Base-by-base conservation (phyloP, 2,888 invertebrate species). In the Linnaemya tessellans region DNA sequence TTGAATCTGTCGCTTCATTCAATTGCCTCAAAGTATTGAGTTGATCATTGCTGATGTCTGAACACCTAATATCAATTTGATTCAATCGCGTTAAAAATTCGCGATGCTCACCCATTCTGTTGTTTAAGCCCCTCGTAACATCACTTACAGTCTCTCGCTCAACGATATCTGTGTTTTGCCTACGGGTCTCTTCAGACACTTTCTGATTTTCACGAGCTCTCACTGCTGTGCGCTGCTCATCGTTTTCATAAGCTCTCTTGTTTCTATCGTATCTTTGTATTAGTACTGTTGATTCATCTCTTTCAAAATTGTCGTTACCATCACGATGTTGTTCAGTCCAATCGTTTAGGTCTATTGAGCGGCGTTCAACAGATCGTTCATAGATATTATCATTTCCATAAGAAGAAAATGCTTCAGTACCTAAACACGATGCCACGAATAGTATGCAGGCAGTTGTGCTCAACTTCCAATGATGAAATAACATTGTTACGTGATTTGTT, bases 391-490 rank as follows among this genome's bases (percentile, higher is more conserved):
- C 84, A 8, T 77, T 84, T 65, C 86, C 78, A 51, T 84, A 87
- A 54, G n/a, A 49, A 20, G 67, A 77, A 18, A 60, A 71, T 20
- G 87, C 67, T 35, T 84, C 84, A 13, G 86, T 81, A 30, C 87
- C 88, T 13, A 88, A 41, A 77, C 84, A 88, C n/a, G 87, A 73
- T 15, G 87, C 83, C 64, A 89, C 43, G 8, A 89, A 71, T 54
- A 89, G 70, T 58, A 88, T 46, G 65, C 85, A 83, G 75, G 88
- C 87, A 88, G 88, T 87, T 84, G 88, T 78, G 82, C 88, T 89
- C 75, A 89, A 87, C 88, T 89, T 89, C 89, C 89, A 89, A 49
- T 62, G 87, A 68, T 77, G 85, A 77, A 88, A 78, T 84, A 87
- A 87, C 89, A 90, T 90, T 87, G 84, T 71, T 74, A 75, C 70